Evolutionary conservation across 2,113 vertebrate species (phyloP).

Genomic region (Indri indri): DNA sequence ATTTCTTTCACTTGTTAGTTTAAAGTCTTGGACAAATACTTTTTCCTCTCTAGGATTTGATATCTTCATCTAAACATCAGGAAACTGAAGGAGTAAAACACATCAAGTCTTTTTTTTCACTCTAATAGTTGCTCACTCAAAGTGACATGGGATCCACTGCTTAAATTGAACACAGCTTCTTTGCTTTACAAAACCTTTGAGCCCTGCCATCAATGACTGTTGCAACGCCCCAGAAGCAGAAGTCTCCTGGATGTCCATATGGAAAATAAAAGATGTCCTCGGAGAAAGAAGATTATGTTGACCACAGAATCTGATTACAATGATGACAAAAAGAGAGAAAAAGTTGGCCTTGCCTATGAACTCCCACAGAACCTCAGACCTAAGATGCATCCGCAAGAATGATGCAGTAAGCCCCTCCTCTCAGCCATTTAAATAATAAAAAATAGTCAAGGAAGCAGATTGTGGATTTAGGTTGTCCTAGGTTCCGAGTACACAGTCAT

Average conservation of each 20-base stretch:
- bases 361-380: background rate
- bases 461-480: no score
- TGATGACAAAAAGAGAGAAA: background rate
- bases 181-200: background rate
- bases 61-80: background rate
- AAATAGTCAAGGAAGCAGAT: background rate
- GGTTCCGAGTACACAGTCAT: background rate
- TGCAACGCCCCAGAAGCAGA: background rate
- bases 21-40: background rate
- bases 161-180: background rate
- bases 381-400: background rate
- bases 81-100: background rate
- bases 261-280: background rate
- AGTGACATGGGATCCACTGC: background rate
- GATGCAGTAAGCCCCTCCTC: background rate
- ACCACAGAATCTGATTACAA: background rate
- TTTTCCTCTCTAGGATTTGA: background rate
- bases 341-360: accelerated
- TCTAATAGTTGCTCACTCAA: background rate
- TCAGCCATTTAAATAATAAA: accelerated
- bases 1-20: background rate
- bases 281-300: background rate
- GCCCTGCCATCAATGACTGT: background rate
- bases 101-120: background rate
- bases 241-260: accelerated